Evolutionary conservation across 2,888 invertebrate genomes (phyloP), one percentile per base, ranked within the genome.

Genomic region (Nymphalis c-album): DNA sequence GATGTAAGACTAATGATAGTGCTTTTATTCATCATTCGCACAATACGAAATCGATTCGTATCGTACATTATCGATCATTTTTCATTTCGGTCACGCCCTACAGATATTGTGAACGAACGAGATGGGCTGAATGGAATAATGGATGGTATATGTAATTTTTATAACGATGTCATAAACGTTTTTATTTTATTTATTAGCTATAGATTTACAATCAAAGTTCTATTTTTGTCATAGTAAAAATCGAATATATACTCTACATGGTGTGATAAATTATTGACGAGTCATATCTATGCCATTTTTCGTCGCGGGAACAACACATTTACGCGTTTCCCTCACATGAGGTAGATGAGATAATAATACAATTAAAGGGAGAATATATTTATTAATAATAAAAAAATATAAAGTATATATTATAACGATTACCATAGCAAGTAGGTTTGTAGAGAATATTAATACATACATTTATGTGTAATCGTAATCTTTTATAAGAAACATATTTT

Each of bases 31-130:
- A 72, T 78, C 73, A 73, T 73, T 76, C 72, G 68, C 74, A 78
- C 75, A 77, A 74, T 74, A 65, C 62, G 73, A 77, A 76, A 77
- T 70, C 69, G 74, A 76, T 73, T 74, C 72, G 69, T 75, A 74
- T 78, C 74, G 69, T 63, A 69, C 71, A 75, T 74, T 75, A 77
- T 77, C 76, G 75, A 78, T 76, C 76, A 77, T 76, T 73, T 72
- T 73, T 73, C 73, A 73, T 72, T 71, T 71, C 60, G 70, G 73
- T 76, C 69, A 76, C 74, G 74, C 75, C 74, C 70, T 64, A 50
- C 61, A 71, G 64, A 60, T 68, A 71, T 67, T 69, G 57, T 47
- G 16, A 26, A 47, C 47, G 47, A 26, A 8, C 7, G 40, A 40
- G 40, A 40, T 40, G 13, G 7, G 17, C 47, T 10, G 8, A n/a